A percentile compares a stretch with the other conserved stretches of the same genome.
These are phyloP conservation scores for Chaetodon trifasciatus DNA, from an alignment of 2,797 vertebrate genomes.

Conservation along the genomic window DNA sequence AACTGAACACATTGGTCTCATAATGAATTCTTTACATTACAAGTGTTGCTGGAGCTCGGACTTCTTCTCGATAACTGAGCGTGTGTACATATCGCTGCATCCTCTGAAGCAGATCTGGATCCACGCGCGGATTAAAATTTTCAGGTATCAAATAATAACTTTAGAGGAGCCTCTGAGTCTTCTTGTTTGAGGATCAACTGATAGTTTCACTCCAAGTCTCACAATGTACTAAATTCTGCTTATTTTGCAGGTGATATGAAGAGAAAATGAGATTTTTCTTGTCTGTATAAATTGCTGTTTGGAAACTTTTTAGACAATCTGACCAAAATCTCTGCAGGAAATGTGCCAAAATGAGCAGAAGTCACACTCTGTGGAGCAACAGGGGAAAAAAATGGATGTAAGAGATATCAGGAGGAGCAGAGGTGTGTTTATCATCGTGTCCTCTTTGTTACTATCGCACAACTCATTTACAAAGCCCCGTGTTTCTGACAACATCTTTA, in stretches of 20 bases:
- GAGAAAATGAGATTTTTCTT: rapidly evolving
- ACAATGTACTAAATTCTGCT: too few relatives aligned
- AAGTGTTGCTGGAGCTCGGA: not conserved
- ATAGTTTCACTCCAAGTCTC: too few relatives aligned
- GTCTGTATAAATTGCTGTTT: not conserved
- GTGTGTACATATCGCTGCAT: not conserved
- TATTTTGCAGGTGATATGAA: not conserved
- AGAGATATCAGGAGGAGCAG: not conserved
- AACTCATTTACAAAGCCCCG: constrained; percentile 40
- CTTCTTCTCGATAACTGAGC: not conserved
- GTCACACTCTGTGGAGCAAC: not conserved
- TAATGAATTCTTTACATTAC: not conserved
- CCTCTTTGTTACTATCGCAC: not conserved
- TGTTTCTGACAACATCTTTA: constrained; percentile 67
- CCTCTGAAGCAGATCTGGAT: constrained; percentile 12
- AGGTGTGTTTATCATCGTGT: not conserved
- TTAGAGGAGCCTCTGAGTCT: too few relatives aligned
- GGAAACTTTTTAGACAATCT: not conserved
- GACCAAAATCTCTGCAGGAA: not conserved
- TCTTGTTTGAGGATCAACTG: too few relatives aligned
- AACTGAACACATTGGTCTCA: not conserved
- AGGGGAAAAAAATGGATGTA: not conserved
- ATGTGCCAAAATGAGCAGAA: not conserved
- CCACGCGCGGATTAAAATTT: too few relatives aligned
- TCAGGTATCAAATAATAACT: too few relatives aligned